Evolutionary conservation across 2,113 vertebrate genomes (phyloP).

Genomic region (Myiozetetes cayanensis): DNA sequence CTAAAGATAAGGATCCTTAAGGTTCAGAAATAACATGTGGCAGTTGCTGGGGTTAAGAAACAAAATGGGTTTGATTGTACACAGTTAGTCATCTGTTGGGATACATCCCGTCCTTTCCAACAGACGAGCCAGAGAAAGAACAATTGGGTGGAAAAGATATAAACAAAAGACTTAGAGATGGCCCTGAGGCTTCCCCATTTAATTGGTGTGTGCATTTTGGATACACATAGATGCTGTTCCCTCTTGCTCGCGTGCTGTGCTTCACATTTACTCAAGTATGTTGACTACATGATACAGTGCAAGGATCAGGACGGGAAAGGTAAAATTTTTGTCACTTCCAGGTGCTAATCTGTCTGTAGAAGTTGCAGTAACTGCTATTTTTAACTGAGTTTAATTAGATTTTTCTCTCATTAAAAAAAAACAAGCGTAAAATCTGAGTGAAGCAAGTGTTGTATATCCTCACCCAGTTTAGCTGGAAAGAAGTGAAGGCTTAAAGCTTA

Average conservation of each 20-base stretch:
- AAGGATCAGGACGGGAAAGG: background rate
- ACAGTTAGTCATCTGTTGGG: conserved; percentile 16
- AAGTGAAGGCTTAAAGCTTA: background rate
- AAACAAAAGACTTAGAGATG: conserved; percentile 28
- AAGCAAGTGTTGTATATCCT: background rate
- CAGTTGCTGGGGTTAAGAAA: background rate
- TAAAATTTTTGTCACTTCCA: background rate
- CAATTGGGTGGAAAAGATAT: conserved; percentile 30
- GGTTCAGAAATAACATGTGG: background rate
- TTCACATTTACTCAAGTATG: background rate
- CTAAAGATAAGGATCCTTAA: background rate
- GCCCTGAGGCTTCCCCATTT: background rate
- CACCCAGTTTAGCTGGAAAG: background rate
- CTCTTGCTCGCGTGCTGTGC: rapidly evolving
- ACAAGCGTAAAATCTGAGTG: background rate
- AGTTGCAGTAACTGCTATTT: background rate
- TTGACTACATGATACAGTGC: background rate
- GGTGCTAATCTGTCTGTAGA: background rate
- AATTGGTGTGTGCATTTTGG: background rate
- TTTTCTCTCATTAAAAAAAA: background rate
- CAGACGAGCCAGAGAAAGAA: background rate
- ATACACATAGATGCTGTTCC: background rate
- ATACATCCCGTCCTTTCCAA: background rate
- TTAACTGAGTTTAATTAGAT: background rate
- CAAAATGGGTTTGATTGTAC: background rate